Conservation (phyloP, 2,113 vertebrate genomes). For the Andinoacara biseriatus region DNA sequence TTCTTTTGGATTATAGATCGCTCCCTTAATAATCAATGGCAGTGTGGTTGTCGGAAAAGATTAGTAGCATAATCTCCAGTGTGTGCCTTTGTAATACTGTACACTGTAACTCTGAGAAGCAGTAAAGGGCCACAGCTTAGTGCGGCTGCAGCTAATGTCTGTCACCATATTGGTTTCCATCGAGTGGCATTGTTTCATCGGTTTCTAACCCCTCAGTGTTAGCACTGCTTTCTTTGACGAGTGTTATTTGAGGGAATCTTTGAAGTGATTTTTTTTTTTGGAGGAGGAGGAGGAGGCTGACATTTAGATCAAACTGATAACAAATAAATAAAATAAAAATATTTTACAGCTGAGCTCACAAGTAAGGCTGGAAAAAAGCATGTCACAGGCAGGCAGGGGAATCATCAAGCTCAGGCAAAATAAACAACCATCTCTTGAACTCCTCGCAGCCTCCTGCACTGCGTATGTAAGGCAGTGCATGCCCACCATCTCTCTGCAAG, state of each 20-base stretch:
- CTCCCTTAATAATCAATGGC: slow-evolving; percentile 72
- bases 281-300: slow-evolving; percentile 16
- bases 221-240: background rate
- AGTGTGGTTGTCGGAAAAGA: slow-evolving; percentile 62
- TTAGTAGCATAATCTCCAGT: slow-evolving; percentile 66
- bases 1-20: slow-evolving; percentile 64
- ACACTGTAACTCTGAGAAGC: slow-evolving; percentile 52
- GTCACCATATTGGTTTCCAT: slow-evolving; percentile 46
- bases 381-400: background rate
- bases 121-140: slow-evolving; percentile 34
- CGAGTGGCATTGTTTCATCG: background rate
- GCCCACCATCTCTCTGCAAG: background rate
- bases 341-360: background rate
- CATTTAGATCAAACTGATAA: slow-evolving; percentile 52
- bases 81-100: slow-evolving; percentile 56
- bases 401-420: background rate
- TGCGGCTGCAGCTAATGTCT: slow-evolving; percentile 32
- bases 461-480: background rate
- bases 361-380: background rate
- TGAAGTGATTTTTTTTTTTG: slow-evolving; percentile 44
- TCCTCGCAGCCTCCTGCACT: background rate
- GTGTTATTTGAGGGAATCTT: slow-evolving; percentile 30
- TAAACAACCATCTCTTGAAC: background rate
- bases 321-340: background rate
- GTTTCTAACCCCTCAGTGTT: background rate